These are phyloP conservation scores for Odontamblyopus rebecca DNA, from an alignment of 2,797 vertebrate genomes.

Conservation along the genomic window DNA sequence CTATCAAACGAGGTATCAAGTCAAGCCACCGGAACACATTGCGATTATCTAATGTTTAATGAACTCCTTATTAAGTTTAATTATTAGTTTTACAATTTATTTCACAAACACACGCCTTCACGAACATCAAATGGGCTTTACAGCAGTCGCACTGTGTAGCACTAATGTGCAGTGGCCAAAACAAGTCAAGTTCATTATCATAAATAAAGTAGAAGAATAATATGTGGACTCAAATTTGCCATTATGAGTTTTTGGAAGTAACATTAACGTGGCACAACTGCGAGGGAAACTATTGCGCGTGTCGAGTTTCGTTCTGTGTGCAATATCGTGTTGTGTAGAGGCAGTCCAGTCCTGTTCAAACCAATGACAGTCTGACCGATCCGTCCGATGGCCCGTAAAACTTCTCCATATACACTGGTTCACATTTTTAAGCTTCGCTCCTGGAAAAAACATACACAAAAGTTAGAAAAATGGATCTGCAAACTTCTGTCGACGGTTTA, in stretches of 20 bases:
- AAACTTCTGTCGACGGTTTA: no score
- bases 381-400: conserved; percentile 65
- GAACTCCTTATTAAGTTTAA: conserved; percentile 76
- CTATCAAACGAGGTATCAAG: conserved; percentile 1
- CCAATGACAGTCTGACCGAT: conserved; percentile 58
- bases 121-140: conserved; percentile 84
- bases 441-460: conserved; percentile 36
- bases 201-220: conserved; percentile 62
- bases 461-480: no score
- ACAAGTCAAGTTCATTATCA: conserved; percentile 69
- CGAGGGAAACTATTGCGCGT: conserved; percentile 53
- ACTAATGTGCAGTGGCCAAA: conserved; percentile 70
- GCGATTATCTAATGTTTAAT: conserved; percentile 80
- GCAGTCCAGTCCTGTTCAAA: conserved; percentile 81
- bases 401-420: conserved; percentile 54
- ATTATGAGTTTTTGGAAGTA: conserved; percentile 29
- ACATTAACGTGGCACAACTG: conserved; percentile 55
- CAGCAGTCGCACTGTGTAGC: conserved; percentile 74
- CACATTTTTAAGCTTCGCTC: conserved; percentile 26
- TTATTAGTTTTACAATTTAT: conserved; percentile 84
- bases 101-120: conserved; percentile 83
- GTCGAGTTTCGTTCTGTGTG: conserved; percentile 37
- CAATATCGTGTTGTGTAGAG: conserved; percentile 72
- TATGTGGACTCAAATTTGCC: conserved; percentile 52
- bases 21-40: conserved; percentile 49